Evolutionary conservation across 2,797 vertebrate genomes (phyloP), one percentile per base, ranked within the genome.

Genomic region (Yasuhikotakia modesta): DNA sequence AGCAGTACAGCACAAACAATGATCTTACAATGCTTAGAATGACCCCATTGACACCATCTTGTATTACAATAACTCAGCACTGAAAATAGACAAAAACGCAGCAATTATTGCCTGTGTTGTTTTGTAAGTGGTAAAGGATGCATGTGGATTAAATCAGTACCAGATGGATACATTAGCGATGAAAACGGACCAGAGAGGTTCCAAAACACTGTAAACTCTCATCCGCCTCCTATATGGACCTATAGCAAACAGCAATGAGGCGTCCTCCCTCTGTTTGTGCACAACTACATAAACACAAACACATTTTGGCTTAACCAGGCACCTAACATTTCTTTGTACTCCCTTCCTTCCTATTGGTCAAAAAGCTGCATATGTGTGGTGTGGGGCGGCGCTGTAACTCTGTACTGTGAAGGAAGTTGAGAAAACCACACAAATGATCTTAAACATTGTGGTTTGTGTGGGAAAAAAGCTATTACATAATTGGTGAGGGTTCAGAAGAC

Each of bases 301-400:
- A 58, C 55, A 58, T 58, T 58, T 58, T 5, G 12, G 55, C 55
- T 27, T 58, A 22, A 58, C 14, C 55, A 5, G 12, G 12, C 55
- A 53, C 16, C 14, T 17, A 17, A 17, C 14, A 16, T 27, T 30
- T 17, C 1, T 11, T 10, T n/a, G 10, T 6, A 35, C 60, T 63
- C 60, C 60, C 88, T 88, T 24, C 27, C 11, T 3, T 63, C 30
- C 16, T 63, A 63, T 63, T 63, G 30, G 60, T n/a, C 7, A 35
- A 32, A 63, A 63, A 35, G 60, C 60, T n/a, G 30, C 19, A 17
- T 24, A 60, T 30, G 60, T n/a, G 7, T 16, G 6, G 27, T 35
- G 8, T 63, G 16, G 16, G 11, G 32, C 30, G n/a, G 60, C 1
- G 2, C 6, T 10, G 0, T 17, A 17, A 32, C 7, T 7, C 32